Base-by-base conservation (phyloP, 2,888 invertebrate species). In the Ethmia dodecea region DNA sequence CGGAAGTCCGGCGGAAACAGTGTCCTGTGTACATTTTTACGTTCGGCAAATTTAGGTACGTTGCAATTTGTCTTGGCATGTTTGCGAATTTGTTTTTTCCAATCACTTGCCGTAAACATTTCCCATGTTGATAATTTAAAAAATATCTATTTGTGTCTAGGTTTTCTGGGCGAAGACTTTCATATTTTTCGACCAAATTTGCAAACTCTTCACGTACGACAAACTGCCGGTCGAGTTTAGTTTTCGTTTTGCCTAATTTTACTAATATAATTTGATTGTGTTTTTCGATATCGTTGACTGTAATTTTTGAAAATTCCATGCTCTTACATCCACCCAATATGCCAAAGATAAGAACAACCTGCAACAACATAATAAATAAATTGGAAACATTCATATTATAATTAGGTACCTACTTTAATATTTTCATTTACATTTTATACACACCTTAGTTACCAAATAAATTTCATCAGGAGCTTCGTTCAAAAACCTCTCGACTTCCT, bases 401-500 rank as follows among this genome's bases (percentile, higher is more conserved):
- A 9, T 25, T 25, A 25, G 3, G n/a, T 25, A 18, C 8, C 8
- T 11, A 25, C 5, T n/a, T 25, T 25, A 11, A 5, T n/a, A 5
- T 2, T 11, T 25, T 10, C n/a, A 10, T 25, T 11, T 10, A 25
- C 5, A 25, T 25, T 10, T 1, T n/a, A 6, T 2, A 11, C 1
- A 10, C 10, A n/a, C 25, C 25, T 25, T 2, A 25, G 6, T 6
- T 10, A 20, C 18, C 18, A 18, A 9, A 20, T 20, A 20, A 2
- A 20, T n/a, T 1, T 20, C 20, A 37, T 47, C 44, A 2, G 45
- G 44, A 12, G 45, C 47, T 15, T 45, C 41, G 14, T 41, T 44
- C 28, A 47, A 18, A 29, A 47, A 43, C n/a, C 25, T 45, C 31
- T 50, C 34, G n/a, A 47, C 13, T 13, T 47, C 14, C 3, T 35